Conservation (phyloP, 2,888 invertebrate genomes). For the Drosophila ustulata region DNA sequence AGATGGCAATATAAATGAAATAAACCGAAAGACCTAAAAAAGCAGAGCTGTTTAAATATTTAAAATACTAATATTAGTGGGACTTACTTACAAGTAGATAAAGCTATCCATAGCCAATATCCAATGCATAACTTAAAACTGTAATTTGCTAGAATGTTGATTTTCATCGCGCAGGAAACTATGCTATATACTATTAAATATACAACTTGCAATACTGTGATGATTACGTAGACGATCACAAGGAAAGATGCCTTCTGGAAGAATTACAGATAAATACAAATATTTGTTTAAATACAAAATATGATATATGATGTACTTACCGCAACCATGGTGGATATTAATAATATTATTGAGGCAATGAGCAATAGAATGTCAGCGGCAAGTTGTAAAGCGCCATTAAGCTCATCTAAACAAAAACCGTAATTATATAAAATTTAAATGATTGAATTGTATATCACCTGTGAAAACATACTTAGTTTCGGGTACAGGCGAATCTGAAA, state of each 20-base stretch:
- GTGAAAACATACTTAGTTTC: constrained; percentile 6
- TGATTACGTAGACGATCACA: constrained; percentile 3
- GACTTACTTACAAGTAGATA: constrained; percentile 6
- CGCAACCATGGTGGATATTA: constrained; percentile 5
- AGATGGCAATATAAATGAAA: constrained; percentile 14
- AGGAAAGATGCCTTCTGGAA: neutral
- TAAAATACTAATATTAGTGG: neutral
- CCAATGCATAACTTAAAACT: neutral
- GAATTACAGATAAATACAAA: no score
- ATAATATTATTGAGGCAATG: constrained; percentile 1
- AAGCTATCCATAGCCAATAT: constrained; percentile 8
- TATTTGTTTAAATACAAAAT: neutral
- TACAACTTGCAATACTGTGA: neutral
- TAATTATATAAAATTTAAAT: no score
- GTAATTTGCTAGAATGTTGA: constrained; percentile 12
- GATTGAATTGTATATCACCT: neutral
- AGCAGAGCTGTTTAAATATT: neutral
- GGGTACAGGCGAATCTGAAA: neutral
- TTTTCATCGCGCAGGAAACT: neutral
- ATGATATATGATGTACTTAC: neutral
- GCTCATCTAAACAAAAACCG: neutral
- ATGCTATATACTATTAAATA: constrained; percentile 5
- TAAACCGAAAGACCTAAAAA: constrained; percentile 1
- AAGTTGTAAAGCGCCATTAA: constrained; percentile 2
- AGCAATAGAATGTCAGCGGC: constrained; percentile 4